phyloP scores from a whole-genome alignment of 1,140 invertebrate species.

The Trichomalopsis sarcophagae region DNA sequence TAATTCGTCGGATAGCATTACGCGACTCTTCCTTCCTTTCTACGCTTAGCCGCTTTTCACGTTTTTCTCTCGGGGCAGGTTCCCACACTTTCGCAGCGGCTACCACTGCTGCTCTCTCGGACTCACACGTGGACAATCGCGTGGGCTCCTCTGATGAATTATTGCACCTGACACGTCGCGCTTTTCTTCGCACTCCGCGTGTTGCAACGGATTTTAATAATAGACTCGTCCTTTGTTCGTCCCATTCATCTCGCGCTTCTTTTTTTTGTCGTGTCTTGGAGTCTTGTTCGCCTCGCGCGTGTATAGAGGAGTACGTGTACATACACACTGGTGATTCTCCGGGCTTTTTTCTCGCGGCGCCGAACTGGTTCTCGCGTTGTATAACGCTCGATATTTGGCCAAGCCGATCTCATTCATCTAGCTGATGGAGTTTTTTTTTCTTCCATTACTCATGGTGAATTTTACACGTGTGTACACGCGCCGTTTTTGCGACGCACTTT shows the following conservation, averaged over 20 bases:
- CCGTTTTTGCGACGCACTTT: background rate
- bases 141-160: background rate
- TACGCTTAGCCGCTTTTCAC: background rate
- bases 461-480: background rate
- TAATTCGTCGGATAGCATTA: background rate
- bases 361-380: background rate
- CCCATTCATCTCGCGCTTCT: background rate
- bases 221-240: background rate
- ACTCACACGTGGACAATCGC: constrained; percentile 7
- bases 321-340: background rate
- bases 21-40: background rate
- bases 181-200: background rate
- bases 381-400: background rate
- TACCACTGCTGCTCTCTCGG: background rate
- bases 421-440: background rate
- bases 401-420: background rate
- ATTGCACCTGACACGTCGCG: background rate
- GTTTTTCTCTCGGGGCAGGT: constrained; percentile 17
- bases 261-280: too few relatives aligned
- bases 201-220: background rate
- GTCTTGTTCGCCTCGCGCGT: too few relatives aligned
- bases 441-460: background rate
- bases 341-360: background rate
- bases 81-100: constrained; percentile 34
- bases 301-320: too few relatives aligned